These are phyloP conservation scores for Cheilosia urbana DNA, from an alignment of 2,888 invertebrate genomes.

Conservation along the genomic window DNA sequence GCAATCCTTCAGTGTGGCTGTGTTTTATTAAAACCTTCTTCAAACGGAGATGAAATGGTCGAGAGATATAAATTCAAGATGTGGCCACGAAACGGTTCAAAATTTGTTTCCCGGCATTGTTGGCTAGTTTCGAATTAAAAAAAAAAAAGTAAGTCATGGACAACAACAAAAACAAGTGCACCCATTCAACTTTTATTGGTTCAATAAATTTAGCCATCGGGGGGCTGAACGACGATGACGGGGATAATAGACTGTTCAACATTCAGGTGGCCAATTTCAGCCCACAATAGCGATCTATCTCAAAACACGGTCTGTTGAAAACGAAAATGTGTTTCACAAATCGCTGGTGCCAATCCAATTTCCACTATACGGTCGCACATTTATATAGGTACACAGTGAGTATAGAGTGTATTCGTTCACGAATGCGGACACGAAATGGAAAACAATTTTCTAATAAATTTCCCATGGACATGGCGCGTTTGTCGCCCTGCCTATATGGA, in stretches of 20 bases:
- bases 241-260: background rate
- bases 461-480: slow-evolving; percentile 61
- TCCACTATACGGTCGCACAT: slow-evolving; percentile 12
- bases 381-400: background rate
- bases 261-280: slow-evolving; percentile 69
- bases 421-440: slow-evolving; percentile 52
- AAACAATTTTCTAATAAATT: slow-evolving; percentile 73
- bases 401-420: background rate
- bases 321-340: slow-evolving; percentile 60
- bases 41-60: slow-evolving; percentile 3
- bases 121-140: slow-evolving; percentile 4
- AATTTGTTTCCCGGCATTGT: slow-evolving; percentile 19
- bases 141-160: slow-evolving; percentile 38
- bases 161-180: slow-evolving; percentile 19
- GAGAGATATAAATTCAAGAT: slow-evolving; percentile 64
- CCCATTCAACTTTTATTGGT: slow-evolving; percentile 66
- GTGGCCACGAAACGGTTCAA: slow-evolving; percentile 41
- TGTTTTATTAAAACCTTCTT: slow-evolving; percentile 62
- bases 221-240: background rate
- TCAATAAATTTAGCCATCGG: slow-evolving; percentile 43
- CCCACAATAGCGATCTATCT: slow-evolving; percentile 46
- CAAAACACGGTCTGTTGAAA: slow-evolving; percentile 32
- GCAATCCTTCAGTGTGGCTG: slow-evolving; percentile 39
- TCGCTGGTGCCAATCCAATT: slow-evolving; percentile 60
- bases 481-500: slow-evolving; percentile 4